Base-by-base conservation (phyloP, 2,888 invertebrate species). In the Leucophenga montana region DNA sequence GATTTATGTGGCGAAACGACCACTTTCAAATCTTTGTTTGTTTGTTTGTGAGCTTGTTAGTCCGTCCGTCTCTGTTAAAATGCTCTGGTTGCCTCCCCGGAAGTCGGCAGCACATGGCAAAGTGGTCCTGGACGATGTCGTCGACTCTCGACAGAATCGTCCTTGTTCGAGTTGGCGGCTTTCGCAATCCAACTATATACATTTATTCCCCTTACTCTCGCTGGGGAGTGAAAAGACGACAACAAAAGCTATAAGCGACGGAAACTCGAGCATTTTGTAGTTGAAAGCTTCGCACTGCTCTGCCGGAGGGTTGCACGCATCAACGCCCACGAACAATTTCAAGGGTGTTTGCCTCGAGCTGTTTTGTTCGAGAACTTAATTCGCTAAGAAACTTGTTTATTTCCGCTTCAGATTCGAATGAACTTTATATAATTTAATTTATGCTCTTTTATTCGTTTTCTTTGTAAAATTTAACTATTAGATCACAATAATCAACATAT, bases 401-500 rank as follows among this genome's bases (percentile, higher is more conserved):
- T 83, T 82, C 83, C 81, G 82, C 71, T 70, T 71, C 67, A 66
- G 48, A 68, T 53, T 68, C 18, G 4, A 59, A 13, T 22, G 33
- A 46, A 57, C 27, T 44, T 22, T 48, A 57, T 65, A 57, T 74
- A 80, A 76, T 77, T 77, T 69, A 76, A 72, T 70, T 73, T 74
- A 66, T 75, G 18, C 61, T 46, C 11, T 75, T 44, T 77, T 75
- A 70, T 69, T 77, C 69, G 74, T 72, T 69, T 69, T 75, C 68
- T 64, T 53, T 59, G 53, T 66, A n/a, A 59, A 65, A 66, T 67
- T 75, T 71, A 75, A 80, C 75, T 73, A 39, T n/a, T 72, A 82
- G 81, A 82, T 83, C 76, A 79, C 54, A 85, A 80, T 83, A 77
- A 77, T 76, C 89, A 89, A 74, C 89, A 91, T 77, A 90, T 91